Base-by-base conservation (phyloP, 23 tunicate species). In the Halocynthia roretzi region DNA sequence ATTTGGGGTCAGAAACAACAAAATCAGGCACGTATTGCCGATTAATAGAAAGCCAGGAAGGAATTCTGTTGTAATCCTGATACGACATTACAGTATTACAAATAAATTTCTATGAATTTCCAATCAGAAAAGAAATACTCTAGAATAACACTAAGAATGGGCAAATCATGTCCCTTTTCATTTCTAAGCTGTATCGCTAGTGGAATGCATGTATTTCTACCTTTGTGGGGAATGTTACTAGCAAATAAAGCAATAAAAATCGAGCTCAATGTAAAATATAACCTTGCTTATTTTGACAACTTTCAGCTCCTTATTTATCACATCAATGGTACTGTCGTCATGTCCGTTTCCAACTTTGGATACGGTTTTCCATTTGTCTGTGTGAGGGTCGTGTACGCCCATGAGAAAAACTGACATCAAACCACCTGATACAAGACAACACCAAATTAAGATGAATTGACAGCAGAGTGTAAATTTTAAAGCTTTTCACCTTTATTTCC, bases 261-360 rank as follows among this genome's bases (percentile, higher is more conserved):
- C 44, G 44, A 31, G 44, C 44, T 31, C 44, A 4, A 31, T 31
- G 44, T 31, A 4, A 31, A 31, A 31, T 31, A 31, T 31, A 31
- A 74, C 78, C 72, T 92, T 92, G 71, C 87, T 75, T 49, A 92
- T 92, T 78, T 92, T 92, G 52, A 68, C 80, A 6, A 70, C 74
- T 82, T 92, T 86, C 58, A 92, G 67, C 49, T 82, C 57, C 61
- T 92, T 86, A 80, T 86, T 92, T 8, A 92, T 86, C 72, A 61
- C 80, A 21, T 92, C 98, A 56, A 92, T 20, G 44, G 98, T 79
- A 56, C 83, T 77, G 81, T 92, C 98, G 75, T 92, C 98, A 74
- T 92, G 98, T 11, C 98, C 98, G 74, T 92, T 92, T 17, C 98
- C 98, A 49, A 92, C 98, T 62, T 86, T 92, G 21, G 98, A 86